These are phyloP conservation scores for Rhodophaea formosa DNA, from an alignment of 2,888 invertebrate species.

Conservation along the genomic window DNA sequence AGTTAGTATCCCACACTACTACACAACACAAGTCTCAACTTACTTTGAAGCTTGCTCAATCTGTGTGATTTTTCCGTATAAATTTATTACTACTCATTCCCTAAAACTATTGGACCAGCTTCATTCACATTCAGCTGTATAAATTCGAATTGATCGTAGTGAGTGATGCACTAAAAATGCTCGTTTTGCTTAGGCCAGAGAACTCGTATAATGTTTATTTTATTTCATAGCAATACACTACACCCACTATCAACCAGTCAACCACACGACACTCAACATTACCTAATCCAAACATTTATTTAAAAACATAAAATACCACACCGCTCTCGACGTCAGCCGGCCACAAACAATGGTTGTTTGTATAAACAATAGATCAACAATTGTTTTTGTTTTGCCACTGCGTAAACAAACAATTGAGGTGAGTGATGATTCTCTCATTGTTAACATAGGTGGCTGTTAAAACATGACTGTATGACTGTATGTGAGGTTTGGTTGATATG, in stretches of 20 bases:
- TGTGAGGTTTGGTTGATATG: neutral
- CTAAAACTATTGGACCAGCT: no score
- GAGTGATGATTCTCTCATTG: constrained; percentile 8
- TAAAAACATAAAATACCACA: constrained; percentile 1
- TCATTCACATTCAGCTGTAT: no score
- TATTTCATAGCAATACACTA: neutral
- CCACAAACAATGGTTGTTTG: constrained; percentile 11
- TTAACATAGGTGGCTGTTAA: neutral
- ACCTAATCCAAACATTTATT: constrained; percentile 10
- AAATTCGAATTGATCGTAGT: no score
- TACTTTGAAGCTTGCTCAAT: no score
- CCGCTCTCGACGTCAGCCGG: neutral
- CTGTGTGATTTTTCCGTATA: no score
- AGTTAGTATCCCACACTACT: no score
- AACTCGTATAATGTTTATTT: neutral
- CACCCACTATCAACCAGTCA: no score
- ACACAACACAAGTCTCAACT: no score
- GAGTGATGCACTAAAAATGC: no score
- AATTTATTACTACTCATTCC: no score
- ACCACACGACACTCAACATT: neutral
- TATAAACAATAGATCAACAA: constrained; percentile 13
- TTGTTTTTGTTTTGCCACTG: constrained; percentile 6
- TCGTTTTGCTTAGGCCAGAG: neutral
- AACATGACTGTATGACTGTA: neutral
- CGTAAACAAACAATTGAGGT: constrained; percentile 1